Evolutionary conservation across 2,797 vertebrate genomes (phyloP), one percentile per base, ranked within the genome.

Genomic region (Hydrocynus forskahlii): DNA sequence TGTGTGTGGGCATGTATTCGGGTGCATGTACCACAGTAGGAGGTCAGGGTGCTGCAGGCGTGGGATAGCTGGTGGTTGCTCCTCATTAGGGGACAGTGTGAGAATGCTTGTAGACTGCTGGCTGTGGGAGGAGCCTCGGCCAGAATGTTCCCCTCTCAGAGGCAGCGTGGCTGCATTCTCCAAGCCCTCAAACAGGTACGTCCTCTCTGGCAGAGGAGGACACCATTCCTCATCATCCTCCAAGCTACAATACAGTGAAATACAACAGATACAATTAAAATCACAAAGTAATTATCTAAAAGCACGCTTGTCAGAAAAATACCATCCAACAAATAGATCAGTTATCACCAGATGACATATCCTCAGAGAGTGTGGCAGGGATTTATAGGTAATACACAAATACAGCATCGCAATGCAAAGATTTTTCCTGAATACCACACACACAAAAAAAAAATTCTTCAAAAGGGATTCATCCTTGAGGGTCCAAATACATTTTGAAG

Each of bases 161-260:
- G 93, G 87, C 40, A 86, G 67, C 84, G 88, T 76, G 69, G 90
- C 86, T 19, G 93, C 87, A 23, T 96, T 95, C 35, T 94, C 81
- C 12, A 92, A 89, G 25, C 92, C 71, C 48, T 96, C 95, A 81
- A 91, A 94, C 85, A 93, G 88, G 87, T 95, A 96, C 23, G 93
- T 96, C 84, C 96, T 94, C 81, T 95, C 96, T 1, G 96, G 95
- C 81, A 95, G 87, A 0, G 96, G 95, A 14, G 94, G 96, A 87
- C 95, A 96, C 97, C 97, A 98, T 83, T 96, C 96, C 57, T 96
- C 95, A 2, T 87, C 90, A 2, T 93, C 92, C 14, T 93, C 94
- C 29, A 92, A 84, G 86, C 97, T 99, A 77, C 2, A 82, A 67
- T 64, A 71, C 16, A 72, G 50, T 12, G 85, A 63, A 40, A 59